Conservation (phyloP, 2,113 vertebrate genomes). For the Clupea harengus region DNA sequence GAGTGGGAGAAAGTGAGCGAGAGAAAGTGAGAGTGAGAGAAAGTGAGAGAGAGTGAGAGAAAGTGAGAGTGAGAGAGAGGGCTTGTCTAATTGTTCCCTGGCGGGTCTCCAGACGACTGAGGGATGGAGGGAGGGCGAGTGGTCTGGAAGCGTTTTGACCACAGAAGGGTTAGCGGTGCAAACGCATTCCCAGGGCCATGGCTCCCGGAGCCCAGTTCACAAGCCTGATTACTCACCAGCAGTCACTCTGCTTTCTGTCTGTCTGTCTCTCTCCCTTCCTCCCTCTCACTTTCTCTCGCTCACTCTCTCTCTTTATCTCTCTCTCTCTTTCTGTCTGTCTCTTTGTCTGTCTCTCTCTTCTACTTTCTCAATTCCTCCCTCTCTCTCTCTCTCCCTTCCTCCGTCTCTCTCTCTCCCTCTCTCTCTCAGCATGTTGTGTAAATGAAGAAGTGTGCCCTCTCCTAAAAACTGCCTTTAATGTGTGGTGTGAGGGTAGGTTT, state of each 20-base stretch:
- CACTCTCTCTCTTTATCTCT: background rate
- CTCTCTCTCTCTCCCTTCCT: background rate
- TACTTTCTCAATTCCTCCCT: background rate
- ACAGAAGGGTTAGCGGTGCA: slow-evolving; percentile 10
- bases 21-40: background rate
- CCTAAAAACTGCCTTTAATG: background rate
- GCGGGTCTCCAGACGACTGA: background rate
- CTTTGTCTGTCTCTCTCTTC: background rate
- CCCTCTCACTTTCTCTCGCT: background rate
- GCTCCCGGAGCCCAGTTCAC: slow-evolving; percentile 19
- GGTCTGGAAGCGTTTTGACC: slow-evolving; percentile 26
- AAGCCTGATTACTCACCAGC: slow-evolving; percentile 23
- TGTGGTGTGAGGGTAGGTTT: background rate
- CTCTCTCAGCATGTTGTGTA: background rate
- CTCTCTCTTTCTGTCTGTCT: background rate
- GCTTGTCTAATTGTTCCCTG: slow-evolving; percentile 11
- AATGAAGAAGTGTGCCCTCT: background rate
- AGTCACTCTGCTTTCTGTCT: background rate
- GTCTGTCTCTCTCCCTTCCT: background rate
- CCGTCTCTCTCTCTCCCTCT: background rate
- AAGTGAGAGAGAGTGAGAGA: background rate
- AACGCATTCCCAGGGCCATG: background rate
- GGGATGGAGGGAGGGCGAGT: slow-evolving; percentile 41
- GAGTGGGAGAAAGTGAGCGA: background rate
- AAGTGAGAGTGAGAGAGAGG: background rate